phyloP scores from a whole-genome alignment of 2,888 invertebrate genomes.

The Elmis aenea region DNA sequence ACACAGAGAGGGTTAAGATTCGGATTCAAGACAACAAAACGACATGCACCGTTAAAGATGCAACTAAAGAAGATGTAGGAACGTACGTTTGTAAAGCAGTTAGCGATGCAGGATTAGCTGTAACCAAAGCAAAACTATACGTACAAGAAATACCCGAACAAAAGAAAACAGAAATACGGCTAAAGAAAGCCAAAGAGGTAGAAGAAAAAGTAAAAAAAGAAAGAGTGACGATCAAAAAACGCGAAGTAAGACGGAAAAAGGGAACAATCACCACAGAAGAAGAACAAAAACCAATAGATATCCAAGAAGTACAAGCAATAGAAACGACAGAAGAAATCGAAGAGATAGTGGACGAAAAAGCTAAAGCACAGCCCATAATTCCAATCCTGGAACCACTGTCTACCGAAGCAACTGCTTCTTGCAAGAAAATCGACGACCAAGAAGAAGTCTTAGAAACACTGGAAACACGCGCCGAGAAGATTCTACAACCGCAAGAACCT shows the following conservation, averaged over 20 bases:
- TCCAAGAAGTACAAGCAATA: constrained; percentile 51
- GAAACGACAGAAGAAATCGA: constrained; percentile 55
- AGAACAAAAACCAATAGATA: constrained; percentile 49
- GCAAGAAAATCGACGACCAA: constrained; percentile 59
- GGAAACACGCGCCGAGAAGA: constrained; percentile 43
- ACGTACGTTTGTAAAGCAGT: constrained; percentile 79
- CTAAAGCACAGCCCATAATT: constrained; percentile 52
- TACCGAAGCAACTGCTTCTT: constrained; percentile 57
- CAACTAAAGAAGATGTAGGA: constrained; percentile 63
- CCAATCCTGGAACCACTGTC: constrained; percentile 56
- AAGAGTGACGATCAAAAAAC: constrained; percentile 45
- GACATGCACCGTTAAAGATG: constrained; percentile 62
- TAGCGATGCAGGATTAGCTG: constrained; percentile 77
- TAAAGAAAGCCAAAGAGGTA: constrained; percentile 47
- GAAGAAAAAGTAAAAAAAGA: constrained; percentile 51
- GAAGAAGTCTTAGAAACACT: constrained; percentile 40
- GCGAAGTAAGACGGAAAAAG: constrained; percentile 27
- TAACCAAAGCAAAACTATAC: constrained; percentile 72
- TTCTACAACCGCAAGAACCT: constrained; percentile 55
- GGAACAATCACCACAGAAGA: constrained; percentile 40
- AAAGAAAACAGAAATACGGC: constrained; percentile 43
- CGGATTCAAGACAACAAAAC: constrained; percentile 67
- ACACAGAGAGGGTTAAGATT: constrained; percentile 67
- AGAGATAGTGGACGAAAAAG: constrained; percentile 43
- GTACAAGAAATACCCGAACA: constrained; percentile 54